Evolutionary conservation across 2,888 invertebrate genomes (phyloP).

Genomic region (Furcula furcula): DNA sequence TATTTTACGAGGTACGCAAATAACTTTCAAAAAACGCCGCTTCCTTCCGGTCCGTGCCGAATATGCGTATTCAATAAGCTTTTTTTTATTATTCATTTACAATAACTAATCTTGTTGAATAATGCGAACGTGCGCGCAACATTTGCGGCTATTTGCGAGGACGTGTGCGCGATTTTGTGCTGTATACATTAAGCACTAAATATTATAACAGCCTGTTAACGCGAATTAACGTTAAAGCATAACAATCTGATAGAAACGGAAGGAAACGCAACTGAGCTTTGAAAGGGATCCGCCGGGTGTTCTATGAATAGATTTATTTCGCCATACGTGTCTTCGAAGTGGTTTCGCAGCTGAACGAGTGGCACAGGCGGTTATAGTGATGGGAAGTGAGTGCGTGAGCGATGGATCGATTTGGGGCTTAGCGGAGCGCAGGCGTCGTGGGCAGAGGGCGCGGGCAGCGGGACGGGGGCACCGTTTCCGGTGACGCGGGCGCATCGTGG

Average conservation of each 20-base stretch:
- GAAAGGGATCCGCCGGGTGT: conserved; percentile 51
- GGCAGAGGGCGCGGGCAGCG: conserved; percentile 31
- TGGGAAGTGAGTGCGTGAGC: conserved; percentile 69
- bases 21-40: conserved; percentile 30
- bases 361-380: conserved; percentile 50
- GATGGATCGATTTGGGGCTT: conserved; percentile 67
- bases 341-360: conserved; percentile 65
- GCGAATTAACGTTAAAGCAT: conserved; percentile 19
- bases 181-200: conserved; percentile 12
- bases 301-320: conserved; percentile 60
- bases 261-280: conserved; percentile 62
- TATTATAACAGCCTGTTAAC: conserved; percentile 20
- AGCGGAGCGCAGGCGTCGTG: conserved; percentile 47
- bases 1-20: conserved; percentile 30
- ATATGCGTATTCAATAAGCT: conserved; percentile 16
- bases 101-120: conserved; percentile 14
- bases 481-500: conserved; percentile 75
- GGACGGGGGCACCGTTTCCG: conserved; percentile 59
- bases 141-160: not conserved
- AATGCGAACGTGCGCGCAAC: conserved; percentile 10
- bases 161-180: conserved; percentile 12
- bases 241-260: conserved; percentile 48
- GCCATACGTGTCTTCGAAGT: conserved; percentile 65
- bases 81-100: conserved; percentile 8
- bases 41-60: conserved; percentile 51